Conservation (phyloP, 92 coral and sea anemone species). For the Zoanthus sociatus region DNA sequence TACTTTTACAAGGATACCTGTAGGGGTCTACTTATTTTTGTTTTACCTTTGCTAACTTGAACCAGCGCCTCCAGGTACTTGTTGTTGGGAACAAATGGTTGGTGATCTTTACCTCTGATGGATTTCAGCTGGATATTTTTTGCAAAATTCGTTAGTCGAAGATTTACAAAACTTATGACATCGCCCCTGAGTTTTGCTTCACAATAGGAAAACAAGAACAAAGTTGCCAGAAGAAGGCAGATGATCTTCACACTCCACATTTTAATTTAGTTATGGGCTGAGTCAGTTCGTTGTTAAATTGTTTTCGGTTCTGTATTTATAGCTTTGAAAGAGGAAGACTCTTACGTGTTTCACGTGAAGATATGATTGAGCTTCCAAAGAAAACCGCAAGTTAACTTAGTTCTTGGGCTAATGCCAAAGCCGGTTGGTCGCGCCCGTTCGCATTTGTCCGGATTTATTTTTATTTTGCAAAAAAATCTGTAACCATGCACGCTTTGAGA, state of each 20-base stretch:
- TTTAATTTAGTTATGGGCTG: background rate
- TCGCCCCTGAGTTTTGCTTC: slow-evolving; percentile 11
- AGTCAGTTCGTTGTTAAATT: background rate
- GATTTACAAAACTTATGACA: slow-evolving; percentile 14
- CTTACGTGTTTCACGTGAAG: no score
- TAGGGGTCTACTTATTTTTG: no score
- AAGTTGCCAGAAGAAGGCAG: background rate
- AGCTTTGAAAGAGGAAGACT: background rate
- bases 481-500: no score
- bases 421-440: background rate
- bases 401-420: no score
- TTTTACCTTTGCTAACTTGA: slow-evolving; percentile 61
- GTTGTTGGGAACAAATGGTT: slow-evolving; percentile 41
- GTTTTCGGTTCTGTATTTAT: background rate
- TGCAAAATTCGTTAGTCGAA: slow-evolving; percentile 2
- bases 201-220: background rate
- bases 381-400: no score
- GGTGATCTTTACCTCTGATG: background rate
- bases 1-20: no score
- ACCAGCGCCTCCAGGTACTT: slow-evolving; percentile 48
- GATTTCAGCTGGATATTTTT: slow-evolving; percentile 6
- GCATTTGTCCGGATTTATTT: no score
- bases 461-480: no score
- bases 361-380: no score
- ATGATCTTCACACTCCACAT: slow-evolving; percentile 6